Evolutionary conservation across 64 coral and sea anemone species (phyloP).

Genomic region (Hydrozoanthus tunicans): DNA sequence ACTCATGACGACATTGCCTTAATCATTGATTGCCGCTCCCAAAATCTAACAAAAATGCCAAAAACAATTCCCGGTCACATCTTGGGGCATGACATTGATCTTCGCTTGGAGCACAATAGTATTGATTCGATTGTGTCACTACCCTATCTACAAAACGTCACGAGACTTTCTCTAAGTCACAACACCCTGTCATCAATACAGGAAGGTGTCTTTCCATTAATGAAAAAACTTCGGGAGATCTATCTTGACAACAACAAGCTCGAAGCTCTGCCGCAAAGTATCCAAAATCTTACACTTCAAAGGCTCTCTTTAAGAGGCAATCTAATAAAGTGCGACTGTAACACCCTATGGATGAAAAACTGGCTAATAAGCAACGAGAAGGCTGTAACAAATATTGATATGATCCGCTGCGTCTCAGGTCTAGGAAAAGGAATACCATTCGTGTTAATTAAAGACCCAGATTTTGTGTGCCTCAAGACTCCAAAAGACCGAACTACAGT

Average conservation of each 20-base stretch:
- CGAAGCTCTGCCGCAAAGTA: not conserved
- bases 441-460: not conserved
- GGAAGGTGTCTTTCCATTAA: not conserved
- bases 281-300: conserved; percentile 22
- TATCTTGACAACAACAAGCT: conserved; percentile 28
- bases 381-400: not conserved
- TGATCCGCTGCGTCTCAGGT: not conserved
- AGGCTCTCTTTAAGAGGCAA: conserved; percentile 14
- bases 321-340: conserved; percentile 15
- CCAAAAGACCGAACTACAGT: not conserved
- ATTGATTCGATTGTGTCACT: not conserved
- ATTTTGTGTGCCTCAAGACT: not conserved
- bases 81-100: not conserved
- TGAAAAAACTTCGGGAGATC: conserved; percentile 1
- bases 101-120: not conserved
- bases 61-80: not conserved
- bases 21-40: not conserved
- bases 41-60: conserved; percentile 34
- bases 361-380: conserved; percentile 1
- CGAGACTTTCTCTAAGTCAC: not conserved
- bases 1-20: not conserved
- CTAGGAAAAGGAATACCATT: not conserved
- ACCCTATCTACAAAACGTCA: not conserved
- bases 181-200: not conserved
- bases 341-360: conserved; percentile 19